Evolutionary conservation across 2,888 invertebrate genomes (phyloP), one percentile per base, ranked within the genome.

Genomic region (Melangyna quadrimaculata): DNA sequence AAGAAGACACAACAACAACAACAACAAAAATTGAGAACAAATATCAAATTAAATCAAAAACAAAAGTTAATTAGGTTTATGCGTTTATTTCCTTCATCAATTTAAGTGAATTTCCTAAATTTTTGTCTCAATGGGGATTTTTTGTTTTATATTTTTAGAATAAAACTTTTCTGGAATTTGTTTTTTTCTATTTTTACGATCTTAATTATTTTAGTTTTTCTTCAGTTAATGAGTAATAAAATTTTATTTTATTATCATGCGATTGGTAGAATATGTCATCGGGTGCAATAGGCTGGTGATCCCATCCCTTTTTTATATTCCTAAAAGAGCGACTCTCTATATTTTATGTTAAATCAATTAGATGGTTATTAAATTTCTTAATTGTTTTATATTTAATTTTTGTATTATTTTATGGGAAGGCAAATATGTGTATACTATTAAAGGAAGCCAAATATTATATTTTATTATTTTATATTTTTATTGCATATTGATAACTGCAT

Each of bases 371-470:
- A 81, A 86, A 72, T 5, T 29, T 81, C n/a, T 80, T 71, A 72
- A 84, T 77, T 84, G 84, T 80, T 63, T 77, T 72, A 81, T 86
- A 81, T 80, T 77, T 86, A 75, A 86, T 81, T 86, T 77, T 74
- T 79, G 51, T 75, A 71, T 77, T 71, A 63, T 77, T 80, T 71
- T 67, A 71, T 14, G 45, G 6, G 53, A 65, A 43, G 63, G 40
- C 3, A n/a, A 27, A 27, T 14, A 37, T 14, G 12, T 37, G 14
- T 6, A 45, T 45, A n/a, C n/a, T n/a, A 55, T 72, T 37, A 35
- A 55, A 37, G 10, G n/a, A 70, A 55, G 59, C 14, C 17, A 24
- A 19, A 43, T 61, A 53, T 61, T 78, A 67, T 67, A 55, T 82
- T 72, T 67, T 78, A 51, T 35, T 45, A 53, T 55, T 82, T 40